These are phyloP conservation scores for Alexandromys fortis DNA, from an alignment of 2,113 vertebrate species.

Conservation along the genomic window DNA sequence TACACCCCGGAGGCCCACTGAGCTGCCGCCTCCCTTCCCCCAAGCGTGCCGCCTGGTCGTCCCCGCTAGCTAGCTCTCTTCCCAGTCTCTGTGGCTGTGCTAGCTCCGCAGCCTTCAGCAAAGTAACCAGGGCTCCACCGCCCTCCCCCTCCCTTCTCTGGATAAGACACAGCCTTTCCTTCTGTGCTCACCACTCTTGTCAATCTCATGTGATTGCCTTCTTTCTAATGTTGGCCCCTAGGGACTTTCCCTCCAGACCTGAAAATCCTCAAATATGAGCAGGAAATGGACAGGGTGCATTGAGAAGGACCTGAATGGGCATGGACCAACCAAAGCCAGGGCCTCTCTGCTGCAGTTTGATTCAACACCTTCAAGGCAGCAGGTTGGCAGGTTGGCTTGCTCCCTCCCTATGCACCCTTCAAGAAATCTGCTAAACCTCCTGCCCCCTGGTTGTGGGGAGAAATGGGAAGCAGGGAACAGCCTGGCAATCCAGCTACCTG, in stretches of 20 bases:
- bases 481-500: not conserved
- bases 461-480: not conserved
- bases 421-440: not conserved
- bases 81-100: constrained; percentile 6
- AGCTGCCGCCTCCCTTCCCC: constrained; percentile 62
- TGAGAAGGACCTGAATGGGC: not conserved
- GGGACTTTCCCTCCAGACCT: constrained; percentile 75
- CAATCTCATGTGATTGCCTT: constrained; percentile 20
- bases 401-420: not conserved
- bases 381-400: not conserved
- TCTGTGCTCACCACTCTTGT: not conserved
- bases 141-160: not conserved
- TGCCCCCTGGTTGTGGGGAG: too few species aligned
- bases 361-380: not conserved
- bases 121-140: not conserved
- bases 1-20: constrained; percentile 53
- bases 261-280: constrained; percentile 71
- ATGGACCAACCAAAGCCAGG: not conserved
- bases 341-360: not conserved
- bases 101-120: not conserved
- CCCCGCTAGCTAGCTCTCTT: not conserved
- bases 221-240: constrained; percentile 37
- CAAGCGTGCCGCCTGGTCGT: constrained; percentile 45
- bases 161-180: constrained; percentile 17
- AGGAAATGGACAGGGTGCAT: constrained; percentile 49